Conservation (phyloP, 2,888 invertebrate species). For the Periphyllus acericola region DNA sequence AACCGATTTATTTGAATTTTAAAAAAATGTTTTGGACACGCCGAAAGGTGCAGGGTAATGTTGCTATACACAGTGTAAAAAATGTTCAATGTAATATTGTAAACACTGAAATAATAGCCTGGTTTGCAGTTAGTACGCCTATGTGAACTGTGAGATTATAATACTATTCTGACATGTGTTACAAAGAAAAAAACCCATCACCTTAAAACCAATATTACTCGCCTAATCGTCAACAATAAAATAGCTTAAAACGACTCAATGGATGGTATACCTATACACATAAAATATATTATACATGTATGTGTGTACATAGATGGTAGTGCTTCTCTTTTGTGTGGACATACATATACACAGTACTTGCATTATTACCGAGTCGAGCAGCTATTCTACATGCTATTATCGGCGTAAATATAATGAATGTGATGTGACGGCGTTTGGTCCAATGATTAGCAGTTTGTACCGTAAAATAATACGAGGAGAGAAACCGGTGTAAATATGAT, state of each 20-base stretch:
- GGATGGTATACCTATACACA: neutral
- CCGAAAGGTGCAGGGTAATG: too few species aligned
- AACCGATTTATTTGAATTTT: neutral
- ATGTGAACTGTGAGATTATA: too few species aligned
- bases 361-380: neutral
- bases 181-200: too few species aligned
- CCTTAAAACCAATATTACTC: too few species aligned
- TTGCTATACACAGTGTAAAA: too few species aligned
- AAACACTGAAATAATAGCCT: too few species aligned
- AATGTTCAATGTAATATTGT: too few species aligned
- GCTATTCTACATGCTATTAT: conserved; percentile 11
- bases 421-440: conserved; percentile 18
- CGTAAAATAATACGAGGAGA: conserved; percentile 3
- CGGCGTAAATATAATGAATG: neutral
- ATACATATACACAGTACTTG: neutral
- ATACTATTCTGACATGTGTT: too few species aligned
- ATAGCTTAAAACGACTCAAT: neutral
- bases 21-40: neutral
- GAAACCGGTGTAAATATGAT: neutral
- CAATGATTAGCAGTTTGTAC: conserved; percentile 37
- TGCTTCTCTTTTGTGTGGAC: neutral
- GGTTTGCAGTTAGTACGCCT: too few species aligned
- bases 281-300: neutral
- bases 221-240: conserved; percentile 12
- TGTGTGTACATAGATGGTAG: neutral